Percentiles rank a stretch among this genome's conserved stretches.
phyloP scores from a whole-genome alignment of 2,888 invertebrate genomes.

The Lapara coniferarum region DNA sequence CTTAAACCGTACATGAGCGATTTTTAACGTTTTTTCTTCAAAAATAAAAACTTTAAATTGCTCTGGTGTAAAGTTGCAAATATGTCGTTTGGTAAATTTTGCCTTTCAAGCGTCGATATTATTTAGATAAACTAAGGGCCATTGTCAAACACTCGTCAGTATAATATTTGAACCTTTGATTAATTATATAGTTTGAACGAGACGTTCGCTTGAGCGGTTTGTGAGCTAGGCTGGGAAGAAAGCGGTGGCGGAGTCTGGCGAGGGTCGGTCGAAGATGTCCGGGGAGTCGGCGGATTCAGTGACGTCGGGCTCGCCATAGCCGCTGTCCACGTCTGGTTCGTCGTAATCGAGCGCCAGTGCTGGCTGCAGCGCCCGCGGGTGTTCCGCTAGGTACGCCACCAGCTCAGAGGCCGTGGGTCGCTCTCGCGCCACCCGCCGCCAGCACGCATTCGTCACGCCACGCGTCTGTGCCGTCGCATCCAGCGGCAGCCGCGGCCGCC shows the following conservation, averaged over 20 bases:
- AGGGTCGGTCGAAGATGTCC: neutral
- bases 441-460: slow-evolving; percentile 34
- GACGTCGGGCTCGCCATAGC: neutral
- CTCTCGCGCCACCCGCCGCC: slow-evolving; percentile 31
- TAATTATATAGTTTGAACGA: too few relatives aligned
- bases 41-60: too few relatives aligned
- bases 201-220: neutral
- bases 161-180: too few relatives aligned
- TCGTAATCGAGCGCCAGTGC: neutral
- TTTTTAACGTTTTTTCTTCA: too few relatives aligned
- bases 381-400: slow-evolving; percentile 32
- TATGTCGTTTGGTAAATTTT: too few relatives aligned
- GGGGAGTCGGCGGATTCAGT: neutral
- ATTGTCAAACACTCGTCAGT: too few relatives aligned
- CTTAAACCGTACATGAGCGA: too few relatives aligned
- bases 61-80: too few relatives aligned
- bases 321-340: neutral
- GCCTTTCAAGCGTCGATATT: too few relatives aligned
- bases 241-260: neutral
- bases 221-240: neutral
- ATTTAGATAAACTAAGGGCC: too few relatives aligned
- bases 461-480: slow-evolving; percentile 10
- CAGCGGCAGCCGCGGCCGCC: neutral
- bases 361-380: slow-evolving; percentile 12
- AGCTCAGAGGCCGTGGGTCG: slow-evolving; percentile 34